Evolutionary conservation across 2,888 invertebrate species (phyloP), one percentile per base, ranked within the genome.

Genomic region (Dinocampus coccinellae): DNA sequence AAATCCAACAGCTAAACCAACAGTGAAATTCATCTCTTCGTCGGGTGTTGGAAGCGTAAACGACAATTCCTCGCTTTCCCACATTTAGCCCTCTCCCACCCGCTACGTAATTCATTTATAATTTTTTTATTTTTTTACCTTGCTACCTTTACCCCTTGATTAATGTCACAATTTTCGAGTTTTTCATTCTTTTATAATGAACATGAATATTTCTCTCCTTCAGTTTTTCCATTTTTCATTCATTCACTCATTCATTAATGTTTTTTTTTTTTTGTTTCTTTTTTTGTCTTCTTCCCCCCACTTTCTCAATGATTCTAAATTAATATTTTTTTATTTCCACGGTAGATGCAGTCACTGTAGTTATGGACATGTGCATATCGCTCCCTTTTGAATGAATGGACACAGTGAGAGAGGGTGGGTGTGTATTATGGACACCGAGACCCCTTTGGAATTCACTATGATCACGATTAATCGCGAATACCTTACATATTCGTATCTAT

Each of bases 401-500:
- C 42, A 16, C 26, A 66, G 39, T 16, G 47, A 9, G 20, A 20
- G 16, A 36, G 10, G 22, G 64, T 16, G 13, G 13, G 33, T 24
- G 13, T 24, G 20, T 42, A 53, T 13, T 52, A 20, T 36, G 53
- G 61, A 26, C 67, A 16, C 42, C 62, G 64, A 60, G n/a, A 71
- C 73, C 71, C 76, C 70, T 73, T 75, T 9, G 80, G 80, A 81
- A 80, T 81, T 74, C 71, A 75, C 75, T 75, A 75, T 73, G 78
- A 82, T 79, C 77, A 73, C 77, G 73, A 76, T 77, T 79, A 78
- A 82, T 81, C 78, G 74, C 76, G 79, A 80, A 83, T 84, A 78
- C 81, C 83, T 83, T 82, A 83, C 81, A 80, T 82, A 81, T 77
- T 82, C 80, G 82, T 80, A 80, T 77, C 75, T 74, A 73, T 78